Evolutionary conservation across 2,888 invertebrate species (phyloP).

Genomic region (Chrysolina oricalcia): DNA sequence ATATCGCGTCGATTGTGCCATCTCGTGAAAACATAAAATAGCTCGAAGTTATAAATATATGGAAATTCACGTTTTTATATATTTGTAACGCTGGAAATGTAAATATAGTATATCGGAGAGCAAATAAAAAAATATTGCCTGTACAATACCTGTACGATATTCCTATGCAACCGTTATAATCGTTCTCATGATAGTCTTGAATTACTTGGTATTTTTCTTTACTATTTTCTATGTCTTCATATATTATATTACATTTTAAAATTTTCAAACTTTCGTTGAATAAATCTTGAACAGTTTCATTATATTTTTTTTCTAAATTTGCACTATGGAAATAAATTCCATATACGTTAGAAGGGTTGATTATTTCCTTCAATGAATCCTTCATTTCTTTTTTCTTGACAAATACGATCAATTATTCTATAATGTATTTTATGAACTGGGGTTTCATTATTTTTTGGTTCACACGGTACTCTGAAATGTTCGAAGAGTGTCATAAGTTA

Average conservation of each 20-base stretch:
- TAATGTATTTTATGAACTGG: background rate
- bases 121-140: too few relatives aligned
- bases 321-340: background rate
- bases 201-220: conserved; percentile 2
- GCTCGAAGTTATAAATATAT: too few relatives aligned
- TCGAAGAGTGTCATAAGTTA: too few relatives aligned
- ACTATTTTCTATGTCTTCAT: background rate
- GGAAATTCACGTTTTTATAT: too few relatives aligned
- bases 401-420: background rate
- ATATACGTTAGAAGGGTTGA: conserved; percentile 1
- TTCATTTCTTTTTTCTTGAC: background rate
- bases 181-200: background rate
- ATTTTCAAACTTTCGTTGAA: background rate
- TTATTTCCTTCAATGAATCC: background rate
- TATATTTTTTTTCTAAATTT: background rate
- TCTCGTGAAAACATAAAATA: too few relatives aligned
- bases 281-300: too few relatives aligned
- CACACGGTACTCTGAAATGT: too few relatives aligned
- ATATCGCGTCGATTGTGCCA: too few relatives aligned
- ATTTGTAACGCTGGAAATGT: background rate
- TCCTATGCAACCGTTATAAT: conserved; percentile 19
- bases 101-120: too few relatives aligned
- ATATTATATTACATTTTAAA: conserved; percentile 2
- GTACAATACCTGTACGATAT: too few relatives aligned
- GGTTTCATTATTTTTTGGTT: too few relatives aligned